Evolutionary conservation across 2,113 vertebrate species (phyloP), one percentile per base, ranked within the genome.

Genomic region (Misgurnus mizolepis): DNA sequence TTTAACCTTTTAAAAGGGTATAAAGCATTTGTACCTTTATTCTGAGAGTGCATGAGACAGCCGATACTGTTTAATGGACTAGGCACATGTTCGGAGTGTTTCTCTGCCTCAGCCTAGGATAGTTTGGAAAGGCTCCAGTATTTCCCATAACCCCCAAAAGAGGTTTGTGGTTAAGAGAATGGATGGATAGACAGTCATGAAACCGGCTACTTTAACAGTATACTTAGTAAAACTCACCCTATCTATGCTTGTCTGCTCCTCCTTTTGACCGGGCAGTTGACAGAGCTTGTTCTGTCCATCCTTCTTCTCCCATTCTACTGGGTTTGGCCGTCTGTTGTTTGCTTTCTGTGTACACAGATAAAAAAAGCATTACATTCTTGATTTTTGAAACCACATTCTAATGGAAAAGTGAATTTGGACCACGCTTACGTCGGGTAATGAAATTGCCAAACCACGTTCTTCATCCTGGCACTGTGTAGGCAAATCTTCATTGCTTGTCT

Each of bases 171-270:
- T 0, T 12, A 12, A 53, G 49, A 12, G 10, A 53, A 53, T 53
- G 3, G 12, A 53, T 53, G 11, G 9, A 1, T 50, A 14, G 7
- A 71, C 39, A 15, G 12, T 17, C 1, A 56, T 15, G 10, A 49
- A 68, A 15, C 49, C 27, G 5, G 22, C 34, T 34, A 8, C 68
- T 55, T 53, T 14, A n/a, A 41, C 1, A n/a, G 15, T 70, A 39
- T 14, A 27, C 11, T 9, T 58, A 40, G 3, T 79, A 40, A 18
- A 34, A 65, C 83, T 17, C 79, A 92, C 92, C 88, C 80, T 88
- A 40, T 93, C 90, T 78, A 93, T 49, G 64, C 17, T 90, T 10
- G 89, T 62, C 56, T 91, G 86, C 60, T 92, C 88, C 7, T 82
- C 80, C 55, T 89, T 85, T 27, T 55, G 27, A 5, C 83, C 17